Evolutionary conservation across 2,797 vertebrate genomes (phyloP), one percentile per base, ranked within the genome.

Genomic region (Scarus forsteni): DNA sequence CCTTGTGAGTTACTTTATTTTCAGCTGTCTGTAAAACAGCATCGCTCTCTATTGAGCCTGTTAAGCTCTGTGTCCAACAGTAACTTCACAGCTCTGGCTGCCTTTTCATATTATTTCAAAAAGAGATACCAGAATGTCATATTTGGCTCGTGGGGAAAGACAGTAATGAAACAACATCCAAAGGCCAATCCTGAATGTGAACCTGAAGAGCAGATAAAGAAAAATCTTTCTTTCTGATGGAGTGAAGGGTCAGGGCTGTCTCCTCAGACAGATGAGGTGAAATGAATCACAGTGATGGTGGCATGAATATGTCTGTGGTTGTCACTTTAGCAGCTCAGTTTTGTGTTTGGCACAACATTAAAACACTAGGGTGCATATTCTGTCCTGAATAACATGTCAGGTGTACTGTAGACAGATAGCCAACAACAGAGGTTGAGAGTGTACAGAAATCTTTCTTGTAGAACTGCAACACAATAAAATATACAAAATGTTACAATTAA

Each of bases 31-130:
- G 14, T 42, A 2, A 34, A 55, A 52, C 62, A 65, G 56, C 54
- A 42, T 46, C 45, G 1, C 6, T 58, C 73, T 60, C 43, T 8
- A 6, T 3, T 72, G 77, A 66, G 61, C 13, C 6, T 15, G 57
- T 60, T 76, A 51, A 72, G 69, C 69, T 87, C 48, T 49, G 52
- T 62, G 53, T 70, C 65, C 45, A 44, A 57, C 48, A 55, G 56
- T 36, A 46, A 75, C 75, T 61, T 59, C 57, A 60, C 70, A 45
- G 70, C 57, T 43, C 40, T 0, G 44, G 51, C 57, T 79, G 74
- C 51, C 71, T 44, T 61, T 69, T 58, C 27, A 43, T 51, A 43
- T 77, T 39, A 53, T 27, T 70, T 15, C 45, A 18, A 72, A 44
- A 72, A 18, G 35, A 71, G 60, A 59, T 9, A 34, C 70, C 9